Evolutionary conservation across 2,888 invertebrate genomes (phyloP), one percentile per base, ranked within the genome.

Genomic region (Gisinianus flammeolus): DNA sequence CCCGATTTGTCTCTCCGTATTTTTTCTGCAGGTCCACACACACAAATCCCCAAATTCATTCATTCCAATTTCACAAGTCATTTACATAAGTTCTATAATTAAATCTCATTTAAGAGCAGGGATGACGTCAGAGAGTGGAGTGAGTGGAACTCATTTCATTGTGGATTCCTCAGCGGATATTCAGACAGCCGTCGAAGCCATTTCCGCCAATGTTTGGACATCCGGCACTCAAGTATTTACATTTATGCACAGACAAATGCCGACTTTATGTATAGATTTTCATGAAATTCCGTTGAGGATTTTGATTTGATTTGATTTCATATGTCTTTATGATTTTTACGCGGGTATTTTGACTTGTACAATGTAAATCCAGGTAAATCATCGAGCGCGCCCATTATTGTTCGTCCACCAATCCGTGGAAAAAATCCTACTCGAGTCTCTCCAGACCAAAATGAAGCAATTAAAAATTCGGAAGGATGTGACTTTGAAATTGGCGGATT

Each of bases 391-490:
- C 1, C 77, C 80, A 22, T 62, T 83, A 19, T n/a, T n/a, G 10
- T 83, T 84, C 74, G 81, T 82, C 28, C 84, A 84, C 22, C 81
- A 84, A 52, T 66, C 84, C 26, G 58, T 79, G 8, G 80, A 81
- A 69, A 54, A 69, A 22, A 26, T n/a, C 10, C 52, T 80, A 5
- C 28, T 80, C 24, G 72, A 77, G 8, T 30, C 75, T 8, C 56
- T 84, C n/a, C 28, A 78, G 58, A 56, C 71, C 24, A 71, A 44
- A 70, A 69, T 81, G 24, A 44, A 33, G 3, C 52, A 33, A 10
- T 52, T 79, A 2, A 76, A 71, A 66, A 73, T 76, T 12, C 30
- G 33, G 16, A 31, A n/a, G 8, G 33, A 58, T 62, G 16, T 44
- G 4, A 56, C 56, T 12, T 8, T 66, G 12, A 79, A 79, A 44